These are phyloP conservation scores for Nannoperca obscura DNA, from an alignment of 2,797 vertebrate species.

Conservation along the genomic window DNA sequence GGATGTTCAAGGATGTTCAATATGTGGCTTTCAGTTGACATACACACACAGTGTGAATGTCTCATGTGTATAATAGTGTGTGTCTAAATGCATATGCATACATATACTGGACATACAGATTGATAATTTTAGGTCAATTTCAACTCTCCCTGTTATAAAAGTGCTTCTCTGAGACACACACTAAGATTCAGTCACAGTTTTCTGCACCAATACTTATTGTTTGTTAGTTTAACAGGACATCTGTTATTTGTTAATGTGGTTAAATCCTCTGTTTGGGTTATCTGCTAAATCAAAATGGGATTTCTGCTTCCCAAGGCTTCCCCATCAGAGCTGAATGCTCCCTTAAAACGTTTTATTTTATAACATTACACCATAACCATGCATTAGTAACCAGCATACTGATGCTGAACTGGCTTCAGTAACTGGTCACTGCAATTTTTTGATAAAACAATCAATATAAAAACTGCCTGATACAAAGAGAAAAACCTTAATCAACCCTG, in stretches of 20 bases:
- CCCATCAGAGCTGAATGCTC: neutral
- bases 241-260: conserved; percentile 12
- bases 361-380: neutral
- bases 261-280: neutral
- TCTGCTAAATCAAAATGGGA: neutral
- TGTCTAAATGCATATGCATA: neutral
- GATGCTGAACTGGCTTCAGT: neutral
- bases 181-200: neutral
- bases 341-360: neutral
- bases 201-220: neutral
- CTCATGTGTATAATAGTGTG: neutral
- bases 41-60: neutral
- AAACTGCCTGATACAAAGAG: neutral
- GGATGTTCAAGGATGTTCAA: conserved; percentile 4
- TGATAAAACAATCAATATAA: neutral
- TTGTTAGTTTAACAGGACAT: neutral
- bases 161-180: neutral
- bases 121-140: neutral
- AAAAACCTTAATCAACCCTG: neutral
- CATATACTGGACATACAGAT: neutral
- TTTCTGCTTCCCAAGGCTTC: neutral
- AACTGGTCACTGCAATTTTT: neutral
- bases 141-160: neutral
- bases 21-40: neutral
- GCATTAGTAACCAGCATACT: neutral